phyloP scores from a whole-genome alignment of 1,140 invertebrate species.

The Eupristina koningsbergeri region DNA sequence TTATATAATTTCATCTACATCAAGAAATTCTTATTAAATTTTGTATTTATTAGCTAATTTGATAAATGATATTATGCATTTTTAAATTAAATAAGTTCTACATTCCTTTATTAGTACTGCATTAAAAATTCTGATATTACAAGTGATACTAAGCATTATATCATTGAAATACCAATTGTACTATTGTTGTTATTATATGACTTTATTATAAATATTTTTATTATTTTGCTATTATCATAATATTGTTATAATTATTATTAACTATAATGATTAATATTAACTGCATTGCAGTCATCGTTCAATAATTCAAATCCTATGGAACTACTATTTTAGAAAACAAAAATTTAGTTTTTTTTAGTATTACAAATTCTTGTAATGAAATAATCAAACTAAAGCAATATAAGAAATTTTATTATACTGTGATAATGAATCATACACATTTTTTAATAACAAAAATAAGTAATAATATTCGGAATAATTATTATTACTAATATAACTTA shows the following conservation, averaged over 20 bases:
- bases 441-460: background rate
- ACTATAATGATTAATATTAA: background rate
- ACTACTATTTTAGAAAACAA: background rate
- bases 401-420: background rate
- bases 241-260: constrained; percentile 32
- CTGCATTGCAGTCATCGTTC: background rate
- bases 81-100: constrained; percentile 6
- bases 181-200: constrained; percentile 43
- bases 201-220: constrained; percentile 41
- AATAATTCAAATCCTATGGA: background rate
- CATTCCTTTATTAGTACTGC: constrained; percentile 36
- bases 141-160: constrained; percentile 41
- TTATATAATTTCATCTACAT: background rate
- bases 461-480: background rate
- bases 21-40: background rate
- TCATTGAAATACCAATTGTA: constrained; percentile 32
- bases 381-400: constrained; percentile 12
- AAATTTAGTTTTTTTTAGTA: background rate
- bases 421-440: background rate
- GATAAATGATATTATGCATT: background rate
- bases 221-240: constrained; percentile 37
- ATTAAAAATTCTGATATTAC: constrained; percentile 3
- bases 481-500: background rate
- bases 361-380: background rate
- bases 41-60: background rate